A percentile compares a stretch with the other conserved stretches of the same genome.
phyloP scores from a whole-genome alignment of 1,140 invertebrate species.

The Anastrepha ludens region DNA sequence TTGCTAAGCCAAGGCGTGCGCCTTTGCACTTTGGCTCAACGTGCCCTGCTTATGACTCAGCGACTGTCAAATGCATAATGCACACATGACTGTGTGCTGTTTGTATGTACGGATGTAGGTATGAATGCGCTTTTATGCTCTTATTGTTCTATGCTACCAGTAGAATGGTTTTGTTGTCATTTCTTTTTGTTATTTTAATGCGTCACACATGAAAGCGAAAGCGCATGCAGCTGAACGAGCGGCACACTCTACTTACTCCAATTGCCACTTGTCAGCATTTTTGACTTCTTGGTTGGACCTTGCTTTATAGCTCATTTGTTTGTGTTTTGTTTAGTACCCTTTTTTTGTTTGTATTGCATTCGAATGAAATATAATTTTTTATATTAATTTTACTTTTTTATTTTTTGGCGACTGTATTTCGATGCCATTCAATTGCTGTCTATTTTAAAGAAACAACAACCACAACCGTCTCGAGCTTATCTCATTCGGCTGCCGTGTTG shows the following conservation, averaged over 20 bases:
- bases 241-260: not conserved
- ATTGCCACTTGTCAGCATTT: not conserved
- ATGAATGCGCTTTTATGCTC: not conserved
- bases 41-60: not conserved
- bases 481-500: not conserved
- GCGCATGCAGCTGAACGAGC: not conserved
- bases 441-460: not conserved
- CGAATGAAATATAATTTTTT: not conserved
- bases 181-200: not conserved
- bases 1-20: no score
- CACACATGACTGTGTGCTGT: not conserved
- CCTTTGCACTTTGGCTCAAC: not conserved
- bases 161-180: not conserved
- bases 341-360: not conserved
- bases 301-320: not conserved
- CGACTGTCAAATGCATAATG: not conserved
- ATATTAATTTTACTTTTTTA: not conserved
- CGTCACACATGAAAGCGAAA: conserved; percentile 3
- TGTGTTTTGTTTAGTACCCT: not conserved
- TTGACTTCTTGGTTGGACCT: not conserved
- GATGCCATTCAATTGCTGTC: not conserved
- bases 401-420: no score
- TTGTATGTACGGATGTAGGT: not conserved
- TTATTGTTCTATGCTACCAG: not conserved
- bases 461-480: not conserved